Evolutionary conservation across 2,888 invertebrate genomes (phyloP).

Genomic region (Pseudoips prasinana): DNA sequence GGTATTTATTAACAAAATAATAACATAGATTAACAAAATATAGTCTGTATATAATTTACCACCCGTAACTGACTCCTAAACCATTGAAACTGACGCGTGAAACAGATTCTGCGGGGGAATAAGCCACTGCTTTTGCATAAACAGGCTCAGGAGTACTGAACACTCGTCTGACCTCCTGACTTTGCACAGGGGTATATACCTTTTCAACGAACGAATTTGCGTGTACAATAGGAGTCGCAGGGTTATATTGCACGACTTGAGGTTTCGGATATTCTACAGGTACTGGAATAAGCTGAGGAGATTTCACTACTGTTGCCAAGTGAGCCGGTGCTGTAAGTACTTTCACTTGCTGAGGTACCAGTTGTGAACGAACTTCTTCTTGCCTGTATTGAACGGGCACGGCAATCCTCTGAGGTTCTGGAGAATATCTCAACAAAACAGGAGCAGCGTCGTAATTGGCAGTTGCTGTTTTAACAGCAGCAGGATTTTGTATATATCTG

Average conservation of each 20-base stretch:
- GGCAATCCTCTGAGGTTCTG: background rate
- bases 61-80: slow-evolving; percentile 58
- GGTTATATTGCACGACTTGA: slow-evolving; percentile 8
- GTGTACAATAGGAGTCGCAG: slow-evolving; percentile 7
- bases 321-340: too few relatives aligned
- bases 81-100: slow-evolving; percentile 83
- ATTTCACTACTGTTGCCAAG: too few relatives aligned
- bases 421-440: too few relatives aligned
- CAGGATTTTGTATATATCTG: too few relatives aligned
- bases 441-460: too few relatives aligned
- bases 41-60: slow-evolving; percentile 27
- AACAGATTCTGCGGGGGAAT: slow-evolving; percentile 48
- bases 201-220: slow-evolving; percentile 3
- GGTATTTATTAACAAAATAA: slow-evolving; percentile 1
- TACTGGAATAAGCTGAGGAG: slow-evolving; percentile 4
- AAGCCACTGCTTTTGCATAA: slow-evolving; percentile 19
- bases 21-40: slow-evolving; percentile 7
- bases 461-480: too few relatives aligned
- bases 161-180: too few relatives aligned
- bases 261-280: slow-evolving; percentile 1
- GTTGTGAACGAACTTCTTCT: background rate
- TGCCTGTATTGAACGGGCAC: slow-evolving; percentile 4
- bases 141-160: slow-evolving; percentile 1
- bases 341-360: too few relatives aligned
- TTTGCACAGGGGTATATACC: slow-evolving; percentile 1